These are phyloP conservation scores for Malurus melanocephalus DNA, from an alignment of 2,113 vertebrate genomes.

Conservation along the genomic window DNA sequence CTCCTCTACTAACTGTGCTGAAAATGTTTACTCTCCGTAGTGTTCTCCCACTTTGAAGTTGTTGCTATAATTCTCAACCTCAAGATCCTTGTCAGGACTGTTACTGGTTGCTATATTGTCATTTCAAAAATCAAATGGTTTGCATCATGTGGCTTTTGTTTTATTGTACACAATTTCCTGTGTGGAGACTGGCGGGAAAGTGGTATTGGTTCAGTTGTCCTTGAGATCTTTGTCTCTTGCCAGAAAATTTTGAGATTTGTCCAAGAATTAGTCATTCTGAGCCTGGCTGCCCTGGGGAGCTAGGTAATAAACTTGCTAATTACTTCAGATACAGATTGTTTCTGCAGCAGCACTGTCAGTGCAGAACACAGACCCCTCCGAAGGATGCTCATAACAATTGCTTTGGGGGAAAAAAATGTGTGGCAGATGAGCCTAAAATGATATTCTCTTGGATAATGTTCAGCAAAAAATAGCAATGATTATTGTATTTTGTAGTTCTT, in stretches of 20 bases:
- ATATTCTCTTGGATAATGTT: background rate
- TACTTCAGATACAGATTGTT: background rate
- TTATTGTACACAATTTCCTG: background rate
- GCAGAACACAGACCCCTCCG: background rate
- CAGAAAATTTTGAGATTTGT: background rate
- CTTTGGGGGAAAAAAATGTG: accelerated
- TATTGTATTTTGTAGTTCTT: background rate
- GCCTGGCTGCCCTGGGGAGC: background rate
- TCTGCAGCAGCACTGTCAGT: background rate
- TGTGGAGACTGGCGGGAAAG: accelerated
- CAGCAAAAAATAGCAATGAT: background rate
- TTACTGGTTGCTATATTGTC: background rate
- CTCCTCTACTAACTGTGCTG: background rate
- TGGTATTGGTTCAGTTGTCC: background rate
- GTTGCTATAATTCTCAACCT: background rate
- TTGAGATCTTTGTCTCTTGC: background rate
- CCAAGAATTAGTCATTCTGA: background rate
- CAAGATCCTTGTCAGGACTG: background rate
- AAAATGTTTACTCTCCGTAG: background rate
- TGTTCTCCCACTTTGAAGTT: background rate
- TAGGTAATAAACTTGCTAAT: background rate
- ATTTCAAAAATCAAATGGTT: background rate
- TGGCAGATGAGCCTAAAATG: background rate
- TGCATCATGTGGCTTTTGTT: accelerated
- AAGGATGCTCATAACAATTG: background rate